phyloP scores from a whole-genome alignment of 2,797 vertebrate genomes.

The Ibycter americanus region DNA sequence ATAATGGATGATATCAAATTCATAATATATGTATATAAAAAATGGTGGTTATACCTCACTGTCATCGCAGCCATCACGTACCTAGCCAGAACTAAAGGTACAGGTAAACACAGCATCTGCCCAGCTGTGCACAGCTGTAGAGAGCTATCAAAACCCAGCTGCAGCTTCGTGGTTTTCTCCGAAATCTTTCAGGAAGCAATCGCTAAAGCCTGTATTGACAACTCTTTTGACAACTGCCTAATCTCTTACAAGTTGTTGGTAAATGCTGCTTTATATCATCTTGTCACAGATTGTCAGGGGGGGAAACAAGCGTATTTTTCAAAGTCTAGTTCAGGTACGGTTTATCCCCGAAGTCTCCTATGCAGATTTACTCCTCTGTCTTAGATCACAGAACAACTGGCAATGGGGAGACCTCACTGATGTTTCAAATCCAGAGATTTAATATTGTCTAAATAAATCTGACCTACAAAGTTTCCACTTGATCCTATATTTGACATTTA shows the following conservation, averaged over 20 bases:
- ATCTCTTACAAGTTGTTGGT: conserved; percentile 14
- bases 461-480: background rate
- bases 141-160: conserved; percentile 20
- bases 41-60: background rate
- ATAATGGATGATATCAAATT: background rate
- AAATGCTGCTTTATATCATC: conserved; percentile 29
- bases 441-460: background rate
- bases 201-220: background rate
- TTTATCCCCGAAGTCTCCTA: background rate
- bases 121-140: background rate
- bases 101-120: background rate
- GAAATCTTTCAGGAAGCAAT: conserved; percentile 10
- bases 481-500: background rate
- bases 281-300: background rate
- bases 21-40: background rate
- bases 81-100: background rate
- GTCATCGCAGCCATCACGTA: background rate
- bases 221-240: conserved; percentile 25
- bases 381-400: background rate
- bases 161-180: background rate
- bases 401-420: background rate
- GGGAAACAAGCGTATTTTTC: background rate
- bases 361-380: background rate
- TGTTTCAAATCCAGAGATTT: background rate
- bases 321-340: background rate